Base-by-base conservation (phyloP, 1,140 invertebrate species). In the Drosophila bipectinata region DNA sequence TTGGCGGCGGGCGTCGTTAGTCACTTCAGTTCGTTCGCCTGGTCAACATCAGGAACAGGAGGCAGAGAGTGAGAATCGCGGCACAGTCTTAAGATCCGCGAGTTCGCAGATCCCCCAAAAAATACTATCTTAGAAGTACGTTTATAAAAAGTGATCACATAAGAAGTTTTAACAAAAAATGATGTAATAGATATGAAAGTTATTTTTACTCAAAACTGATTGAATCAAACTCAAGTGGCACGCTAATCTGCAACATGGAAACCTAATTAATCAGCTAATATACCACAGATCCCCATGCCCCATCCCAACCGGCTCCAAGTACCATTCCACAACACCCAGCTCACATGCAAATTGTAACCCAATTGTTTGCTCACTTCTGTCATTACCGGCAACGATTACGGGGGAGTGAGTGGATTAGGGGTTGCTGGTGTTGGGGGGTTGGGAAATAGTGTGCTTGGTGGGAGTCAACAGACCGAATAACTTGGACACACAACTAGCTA, bases 1-100 rank as follows among this genome's bases (percentile, higher is more conserved):
- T 49, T 59, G 66, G 67, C 57, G 48, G 73, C 77, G 58, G 66
- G 60, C 74, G 69, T 72, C 72, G 81, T 87, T 85, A 85, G 82
- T 85, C 82, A 87, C 80, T 87, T 85, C 60, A 78, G 78, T 85
- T 75, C 78, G 82, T 82, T 87, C 71, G 82, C 58, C 69, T 87
- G 78, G 78, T 87, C 82, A 82, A 87, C 74, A 85, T 24, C 64
- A 55, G 54, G 26, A 6, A 5, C 59, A 34, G 47, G 49, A 52
- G 57, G 30, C 41, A 15, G 18, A 58, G 56, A 41, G n/a, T 53
- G 53, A 57, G 37, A 47, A 37, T 49, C 28, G 30, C 71, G 57
- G 44, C 26, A 32, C 14, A 67, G 34, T 44, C 14, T 14, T 3
- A 4, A 44, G 41, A 67, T 34, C 62, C 62, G 56, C 69, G 48